These are phyloP conservation scores for Drepana falcataria DNA, from an alignment of 2,888 invertebrate species.

Conservation along the genomic window DNA sequence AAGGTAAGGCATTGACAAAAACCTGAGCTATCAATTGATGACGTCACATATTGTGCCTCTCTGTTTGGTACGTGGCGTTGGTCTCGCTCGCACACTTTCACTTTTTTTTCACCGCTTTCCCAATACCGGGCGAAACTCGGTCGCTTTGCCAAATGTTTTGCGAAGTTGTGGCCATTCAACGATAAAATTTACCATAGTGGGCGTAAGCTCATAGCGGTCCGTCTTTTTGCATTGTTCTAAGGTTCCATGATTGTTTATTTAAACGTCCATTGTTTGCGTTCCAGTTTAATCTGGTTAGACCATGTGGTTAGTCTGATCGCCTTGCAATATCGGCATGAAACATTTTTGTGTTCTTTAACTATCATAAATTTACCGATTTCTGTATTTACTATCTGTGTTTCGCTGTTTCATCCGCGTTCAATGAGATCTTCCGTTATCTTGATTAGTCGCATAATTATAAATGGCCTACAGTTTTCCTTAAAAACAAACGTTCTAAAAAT, in stretches of 20 bases:
- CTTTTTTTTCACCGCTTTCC: conserved; percentile 70
- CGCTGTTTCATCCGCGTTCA: too few relatives aligned
- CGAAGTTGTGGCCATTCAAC: conserved; percentile 31
- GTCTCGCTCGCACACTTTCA: conserved; percentile 61
- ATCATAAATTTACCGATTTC: too few relatives aligned
- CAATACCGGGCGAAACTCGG: conserved; percentile 60
- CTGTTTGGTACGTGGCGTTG: conserved; percentile 18
- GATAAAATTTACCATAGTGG: conserved; percentile 6
- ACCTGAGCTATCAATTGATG: conserved; percentile 28
- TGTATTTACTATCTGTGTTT: too few relatives aligned
- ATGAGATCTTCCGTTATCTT: too few relatives aligned
- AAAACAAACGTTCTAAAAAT: too few relatives aligned
- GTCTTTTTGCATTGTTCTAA: conserved; percentile 32
- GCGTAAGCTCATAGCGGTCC: conserved; percentile 19
- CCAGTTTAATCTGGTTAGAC: conserved; percentile 12
- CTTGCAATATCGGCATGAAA: neutral
- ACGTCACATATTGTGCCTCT: conserved; percentile 35
- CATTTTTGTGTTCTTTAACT: too few relatives aligned
- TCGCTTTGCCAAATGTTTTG: conserved; percentile 63
- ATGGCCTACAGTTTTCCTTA: too few relatives aligned
- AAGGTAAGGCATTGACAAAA: conserved; percentile 5
- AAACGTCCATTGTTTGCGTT: conserved; percentile 18
- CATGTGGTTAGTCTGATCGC: conserved; percentile 8
- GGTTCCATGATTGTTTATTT: conserved; percentile 12
- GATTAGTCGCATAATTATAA: too few relatives aligned